These are phyloP conservation scores for Apostichopus japonicus DNA, from an alignment of 35 echinoderm and acorn worm species.

Conservation along the genomic window DNA sequence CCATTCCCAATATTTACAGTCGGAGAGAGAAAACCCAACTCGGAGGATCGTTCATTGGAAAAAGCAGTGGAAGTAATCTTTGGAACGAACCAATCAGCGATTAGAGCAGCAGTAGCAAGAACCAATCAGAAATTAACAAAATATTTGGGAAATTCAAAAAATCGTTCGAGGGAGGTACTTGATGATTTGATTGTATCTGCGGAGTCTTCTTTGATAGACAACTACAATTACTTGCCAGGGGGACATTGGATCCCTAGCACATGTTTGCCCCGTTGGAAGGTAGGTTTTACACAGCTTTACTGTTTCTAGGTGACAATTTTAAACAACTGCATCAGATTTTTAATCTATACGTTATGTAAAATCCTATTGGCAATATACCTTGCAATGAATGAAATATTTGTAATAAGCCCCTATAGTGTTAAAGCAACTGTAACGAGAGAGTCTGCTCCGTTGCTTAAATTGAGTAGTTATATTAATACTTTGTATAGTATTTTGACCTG, in stretches of 20 bases:
- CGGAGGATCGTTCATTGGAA: conserved; percentile 20
- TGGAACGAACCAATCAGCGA: not conserved
- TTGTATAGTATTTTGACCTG: too few species aligned
- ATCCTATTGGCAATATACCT: too few species aligned
- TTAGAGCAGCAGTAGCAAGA: not conserved
- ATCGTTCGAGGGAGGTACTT: not conserved
- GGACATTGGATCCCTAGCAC: conserved; percentile 79
- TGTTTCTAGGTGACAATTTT: not conserved
- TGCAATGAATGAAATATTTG: too few species aligned
- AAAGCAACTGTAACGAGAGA: too few species aligned
- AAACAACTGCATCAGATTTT: too few species aligned
- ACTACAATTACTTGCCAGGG: conserved; percentile 77
- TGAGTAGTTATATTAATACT: too few species aligned
- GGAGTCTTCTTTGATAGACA: conserved; percentile 10
- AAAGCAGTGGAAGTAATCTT: not conserved
- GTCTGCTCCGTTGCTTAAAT: too few species aligned
- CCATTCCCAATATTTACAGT: not conserved
- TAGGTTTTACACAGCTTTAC: conserved; percentile 2
- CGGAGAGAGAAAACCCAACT: conserved; percentile 27
- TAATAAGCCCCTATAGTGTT: too few species aligned
- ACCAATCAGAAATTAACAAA: not conserved
- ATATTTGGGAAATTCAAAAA: not conserved
- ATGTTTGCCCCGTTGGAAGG: conserved; percentile 90
- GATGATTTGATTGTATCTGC: not conserved
- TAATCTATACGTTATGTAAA: too few species aligned